A percentile compares a stretch with the other conserved stretches of the same genome.
These are phyloP conservation scores for Dissostichus mawsoni DNA, from an alignment of 2,113 vertebrate genomes.

Conservation along the genomic window DNA sequence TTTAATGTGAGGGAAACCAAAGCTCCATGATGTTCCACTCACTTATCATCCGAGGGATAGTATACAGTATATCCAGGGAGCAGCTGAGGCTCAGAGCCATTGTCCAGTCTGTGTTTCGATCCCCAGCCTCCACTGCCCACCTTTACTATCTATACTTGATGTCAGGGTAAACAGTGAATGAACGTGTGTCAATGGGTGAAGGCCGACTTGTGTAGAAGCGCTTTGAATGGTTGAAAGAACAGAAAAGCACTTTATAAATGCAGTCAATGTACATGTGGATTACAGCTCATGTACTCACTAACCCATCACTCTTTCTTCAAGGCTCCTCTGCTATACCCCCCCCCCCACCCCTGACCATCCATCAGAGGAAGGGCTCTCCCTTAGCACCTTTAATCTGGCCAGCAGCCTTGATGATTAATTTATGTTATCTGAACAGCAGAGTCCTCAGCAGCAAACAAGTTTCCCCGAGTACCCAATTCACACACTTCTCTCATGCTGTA, in stretches of 20 bases:
- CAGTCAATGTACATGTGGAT: background rate
- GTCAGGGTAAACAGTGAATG: too few species aligned
- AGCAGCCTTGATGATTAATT: slow-evolving; percentile 45
- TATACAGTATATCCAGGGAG: too few species aligned
- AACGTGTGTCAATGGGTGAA: too few species aligned
- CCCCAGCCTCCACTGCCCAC: too few species aligned
- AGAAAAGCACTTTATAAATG: too few species aligned
- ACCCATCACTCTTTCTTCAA: background rate
- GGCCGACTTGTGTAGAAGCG: too few species aligned
- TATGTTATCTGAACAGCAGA: slow-evolving; percentile 6
- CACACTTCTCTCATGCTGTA: slow-evolving; percentile 1
- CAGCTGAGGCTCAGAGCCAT: too few species aligned
- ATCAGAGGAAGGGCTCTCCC: background rate
- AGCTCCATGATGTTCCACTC: background rate
- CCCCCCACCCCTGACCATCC: background rate
- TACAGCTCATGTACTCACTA: background rate
- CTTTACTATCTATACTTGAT: too few species aligned
- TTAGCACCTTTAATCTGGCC: slow-evolving; percentile 20
- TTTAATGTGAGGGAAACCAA: too few species aligned
- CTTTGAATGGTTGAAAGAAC: too few species aligned
- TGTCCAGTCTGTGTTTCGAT: too few species aligned
- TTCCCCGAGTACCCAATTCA: background rate
- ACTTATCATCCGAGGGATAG: background rate
- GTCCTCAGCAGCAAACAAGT: slow-evolving; percentile 1
- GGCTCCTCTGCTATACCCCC: background rate